Conservation (phyloP, 2,888 invertebrate genomes). For the Ennomos fuscantarius region DNA sequence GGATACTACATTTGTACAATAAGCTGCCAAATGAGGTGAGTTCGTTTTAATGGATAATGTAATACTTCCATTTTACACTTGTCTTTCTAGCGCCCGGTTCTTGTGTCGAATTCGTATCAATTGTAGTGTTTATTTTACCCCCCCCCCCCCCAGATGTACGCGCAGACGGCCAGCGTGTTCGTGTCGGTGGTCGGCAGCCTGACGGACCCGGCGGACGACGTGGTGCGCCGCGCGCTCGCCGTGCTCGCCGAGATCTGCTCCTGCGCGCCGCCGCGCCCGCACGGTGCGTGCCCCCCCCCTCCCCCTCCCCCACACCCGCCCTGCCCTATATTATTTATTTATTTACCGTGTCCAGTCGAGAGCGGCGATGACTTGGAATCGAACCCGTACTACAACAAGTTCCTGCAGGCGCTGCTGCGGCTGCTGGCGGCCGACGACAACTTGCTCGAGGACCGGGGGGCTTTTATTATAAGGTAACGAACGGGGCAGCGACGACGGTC, state of each 20-base stretch:
- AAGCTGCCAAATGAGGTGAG: constrained; percentile 93
- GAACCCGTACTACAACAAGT: constrained; percentile 91
- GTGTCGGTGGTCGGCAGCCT: constrained; percentile 92
- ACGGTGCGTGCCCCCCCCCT: neutral
- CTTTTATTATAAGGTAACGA: constrained; percentile 96
- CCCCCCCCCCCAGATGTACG: constrained; percentile 91
- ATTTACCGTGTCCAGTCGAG: too few relatives aligned
- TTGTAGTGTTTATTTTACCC: too few relatives aligned
- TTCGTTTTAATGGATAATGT: neutral
- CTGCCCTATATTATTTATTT: too few relatives aligned
- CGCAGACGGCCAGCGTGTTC: constrained; percentile 90
- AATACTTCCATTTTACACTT: too few relatives aligned
- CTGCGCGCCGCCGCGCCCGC: constrained; percentile 48
- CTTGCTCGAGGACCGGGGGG: constrained; percentile 95
- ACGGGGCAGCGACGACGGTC: too few relatives aligned
- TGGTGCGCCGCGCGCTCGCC: constrained; percentile 96
- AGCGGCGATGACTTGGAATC: constrained; percentile 63
- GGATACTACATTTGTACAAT: constrained; percentile 97
- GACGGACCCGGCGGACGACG: constrained; percentile 97
- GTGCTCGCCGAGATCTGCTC: constrained; percentile 93
- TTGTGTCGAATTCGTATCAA: too few relatives aligned
- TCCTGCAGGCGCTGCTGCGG: constrained; percentile 93
- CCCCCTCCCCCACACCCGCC: too few relatives aligned
- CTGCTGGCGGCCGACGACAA: constrained; percentile 94
- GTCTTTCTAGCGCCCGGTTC: too few relatives aligned